A percentile compares a stretch with the other conserved stretches of the same genome.
These are phyloP conservation scores for Hycleus phaleratus DNA, from an alignment of 1,140 invertebrate genomes.

Conservation along the genomic window DNA sequence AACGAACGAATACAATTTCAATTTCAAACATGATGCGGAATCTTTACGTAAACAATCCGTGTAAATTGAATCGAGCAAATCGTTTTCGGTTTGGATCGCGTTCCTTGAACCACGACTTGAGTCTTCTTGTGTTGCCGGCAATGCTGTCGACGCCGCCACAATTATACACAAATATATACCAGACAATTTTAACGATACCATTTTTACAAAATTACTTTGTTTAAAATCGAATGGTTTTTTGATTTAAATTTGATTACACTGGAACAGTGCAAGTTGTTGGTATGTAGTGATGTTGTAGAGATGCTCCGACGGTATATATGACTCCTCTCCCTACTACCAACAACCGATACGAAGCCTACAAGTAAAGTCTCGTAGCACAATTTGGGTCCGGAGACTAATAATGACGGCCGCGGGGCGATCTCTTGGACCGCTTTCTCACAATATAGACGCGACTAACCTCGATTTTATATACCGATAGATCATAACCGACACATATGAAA, in stretches of 20 bases:
- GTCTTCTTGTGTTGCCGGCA: constrained; percentile 51
- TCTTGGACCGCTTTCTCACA: constrained; percentile 41
- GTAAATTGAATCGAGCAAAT: constrained; percentile 66
- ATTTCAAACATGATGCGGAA: constrained; percentile 71
- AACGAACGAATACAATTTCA: constrained; percentile 74
- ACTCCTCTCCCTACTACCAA: constrained; percentile 34
- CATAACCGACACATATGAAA: not conserved
- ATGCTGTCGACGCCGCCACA: constrained; percentile 47
- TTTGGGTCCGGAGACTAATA: constrained; percentile 41
- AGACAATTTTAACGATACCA: constrained; percentile 29
- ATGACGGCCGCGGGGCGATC: constrained; percentile 38
- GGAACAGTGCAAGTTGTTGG: constrained; percentile 21
- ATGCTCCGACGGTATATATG: constrained; percentile 38
- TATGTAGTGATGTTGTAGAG: constrained; percentile 32
- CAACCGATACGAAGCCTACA: not conserved
- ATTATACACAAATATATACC: constrained; percentile 45
- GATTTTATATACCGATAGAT: constrained; percentile 21
- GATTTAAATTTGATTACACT: not conserved
- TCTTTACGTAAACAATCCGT: constrained; percentile 71
- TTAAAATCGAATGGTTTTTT: not conserved
- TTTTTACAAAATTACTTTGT: constrained; percentile 14
- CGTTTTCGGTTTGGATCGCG: constrained; percentile 58
- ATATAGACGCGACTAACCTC: constrained; percentile 34
- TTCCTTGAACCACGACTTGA: constrained; percentile 45
- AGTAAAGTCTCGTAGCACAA: constrained; percentile 29